These are phyloP conservation scores for Anagrus nilaparvatae DNA, from an alignment of 1,140 invertebrate species.

Conservation along the genomic window DNA sequence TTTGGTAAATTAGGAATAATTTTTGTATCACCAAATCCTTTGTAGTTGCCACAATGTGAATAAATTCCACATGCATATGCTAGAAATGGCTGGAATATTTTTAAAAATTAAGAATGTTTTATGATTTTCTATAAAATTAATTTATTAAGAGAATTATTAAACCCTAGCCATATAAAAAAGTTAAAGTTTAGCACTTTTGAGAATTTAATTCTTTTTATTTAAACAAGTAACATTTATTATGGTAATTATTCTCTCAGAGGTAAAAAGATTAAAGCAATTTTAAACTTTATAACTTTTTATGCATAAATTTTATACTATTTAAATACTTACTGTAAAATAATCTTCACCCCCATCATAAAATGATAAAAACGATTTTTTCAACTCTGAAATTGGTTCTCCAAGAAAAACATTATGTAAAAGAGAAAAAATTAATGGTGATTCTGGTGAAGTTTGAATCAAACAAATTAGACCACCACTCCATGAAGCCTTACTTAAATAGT, in stretches of 20 bases:
- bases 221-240: constrained; percentile 2
- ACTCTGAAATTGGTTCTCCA: constrained; percentile 53
- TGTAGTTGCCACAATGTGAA: constrained; percentile 86
- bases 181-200: no score
- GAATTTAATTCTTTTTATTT: no score
- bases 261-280: background rate
- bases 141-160: no score
- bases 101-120: no score
- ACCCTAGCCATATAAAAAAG: no score
- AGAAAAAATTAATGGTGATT: constrained; percentile 78
- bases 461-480: constrained; percentile 83
- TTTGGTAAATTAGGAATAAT: constrained; percentile 78
- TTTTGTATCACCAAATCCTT: constrained; percentile 89
- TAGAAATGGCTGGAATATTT: constrained; percentile 67
- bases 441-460: constrained; percentile 75
- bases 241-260: background rate
- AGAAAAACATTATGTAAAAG: constrained; percentile 75
- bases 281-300: no score
- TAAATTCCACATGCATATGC: constrained; percentile 78
- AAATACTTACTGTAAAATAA: constrained; percentile 62
- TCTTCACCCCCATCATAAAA: constrained; percentile 62
- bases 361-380: constrained; percentile 53
- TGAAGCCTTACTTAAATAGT: constrained; percentile 79
- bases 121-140: no score
- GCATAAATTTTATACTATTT: background rate